Evolutionary conservation across 1,140 invertebrate species (phyloP), one percentile per base, ranked within the genome.

Genomic region (Bursaphelenchus mucronatus): DNA sequence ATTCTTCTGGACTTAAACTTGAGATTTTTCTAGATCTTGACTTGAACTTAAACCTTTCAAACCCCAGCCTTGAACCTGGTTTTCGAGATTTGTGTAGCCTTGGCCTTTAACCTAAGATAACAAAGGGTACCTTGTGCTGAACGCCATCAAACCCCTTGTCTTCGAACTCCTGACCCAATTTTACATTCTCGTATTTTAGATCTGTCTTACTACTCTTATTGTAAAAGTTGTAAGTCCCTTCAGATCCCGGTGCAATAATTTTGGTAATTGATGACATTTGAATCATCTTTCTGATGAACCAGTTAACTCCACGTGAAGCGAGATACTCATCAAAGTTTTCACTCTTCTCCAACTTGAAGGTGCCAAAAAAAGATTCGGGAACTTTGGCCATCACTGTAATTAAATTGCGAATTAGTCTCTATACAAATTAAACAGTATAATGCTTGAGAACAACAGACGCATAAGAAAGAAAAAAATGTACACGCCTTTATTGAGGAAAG

Each of bases 221-320:
- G 43, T 74, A 54, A 13, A 69, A 55, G 55, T 70, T 71, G 68
- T 75, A 80, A 11, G 59, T 62, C 8, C 66, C 63, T 17, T 15
- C 13, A 7, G 40, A 15, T 50, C 55, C 62, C 41, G 64, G 63
- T 58, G 63, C 55, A 57, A 81, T 73, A 13, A 71, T 51, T 51
- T 79, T 79, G 0, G 77, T 82, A 49, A 79, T 63, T 7, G 74
- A 68, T 10, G 69, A 53, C 43, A 82, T 54, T 15, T 68, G 57
- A 65, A 79, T 79, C 69, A 81, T 67, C 64, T 79, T 80, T 19
- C 77, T 64, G 3, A 81, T 41, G 55, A 79, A 59, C 79, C 79
- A 79, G 55, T 69, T 69, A 19, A 78, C 76, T 19, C 64, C 57
- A 66, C 67, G 66, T 59, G 74, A 75, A 15, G 73, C 41, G 11